phyloP scores from a whole-genome alignment of 2,113 vertebrate species.

The Polypterus senegalus region DNA sequence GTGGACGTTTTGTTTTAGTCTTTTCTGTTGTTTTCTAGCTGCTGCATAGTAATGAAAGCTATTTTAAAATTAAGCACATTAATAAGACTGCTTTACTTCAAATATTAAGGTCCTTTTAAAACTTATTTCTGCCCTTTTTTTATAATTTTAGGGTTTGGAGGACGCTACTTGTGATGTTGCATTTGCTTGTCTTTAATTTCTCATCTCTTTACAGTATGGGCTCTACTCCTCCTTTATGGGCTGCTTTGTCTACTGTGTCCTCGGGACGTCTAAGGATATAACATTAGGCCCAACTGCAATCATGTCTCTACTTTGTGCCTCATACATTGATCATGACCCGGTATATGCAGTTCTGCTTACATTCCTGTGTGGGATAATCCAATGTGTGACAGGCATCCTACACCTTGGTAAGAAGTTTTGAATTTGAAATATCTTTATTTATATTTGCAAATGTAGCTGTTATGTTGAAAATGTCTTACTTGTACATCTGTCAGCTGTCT shows the following conservation, averaged over 20 bases:
- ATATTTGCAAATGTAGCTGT: neutral
- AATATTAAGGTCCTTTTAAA: too few species aligned
- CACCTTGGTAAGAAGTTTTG: constrained; percentile 57
- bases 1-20: too few species aligned
- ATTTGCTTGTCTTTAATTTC: too few species aligned
- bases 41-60: too few species aligned
- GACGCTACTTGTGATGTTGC: too few species aligned
- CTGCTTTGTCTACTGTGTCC: constrained; percentile 77
- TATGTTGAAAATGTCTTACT: neutral
- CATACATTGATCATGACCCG: constrained; percentile 58
- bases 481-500: neutral
- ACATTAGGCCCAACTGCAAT: constrained; percentile 91
- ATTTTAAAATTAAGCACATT: too few species aligned
- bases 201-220: constrained; percentile 58
- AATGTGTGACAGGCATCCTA: constrained; percentile 71
- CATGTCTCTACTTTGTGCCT: constrained; percentile 85
- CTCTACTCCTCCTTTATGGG: constrained; percentile 91
- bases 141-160: too few species aligned
- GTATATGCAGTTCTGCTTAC: constrained; percentile 64
- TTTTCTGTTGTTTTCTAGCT: too few species aligned
- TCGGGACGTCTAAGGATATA: constrained; percentile 91
- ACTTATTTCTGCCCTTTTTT: too few species aligned
- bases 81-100: too few species aligned
- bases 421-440: too few species aligned
- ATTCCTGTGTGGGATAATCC: constrained; percentile 76